phyloP scores from a whole-genome alignment of 2,888 invertebrate species.

The Morpho helenor region DNA sequence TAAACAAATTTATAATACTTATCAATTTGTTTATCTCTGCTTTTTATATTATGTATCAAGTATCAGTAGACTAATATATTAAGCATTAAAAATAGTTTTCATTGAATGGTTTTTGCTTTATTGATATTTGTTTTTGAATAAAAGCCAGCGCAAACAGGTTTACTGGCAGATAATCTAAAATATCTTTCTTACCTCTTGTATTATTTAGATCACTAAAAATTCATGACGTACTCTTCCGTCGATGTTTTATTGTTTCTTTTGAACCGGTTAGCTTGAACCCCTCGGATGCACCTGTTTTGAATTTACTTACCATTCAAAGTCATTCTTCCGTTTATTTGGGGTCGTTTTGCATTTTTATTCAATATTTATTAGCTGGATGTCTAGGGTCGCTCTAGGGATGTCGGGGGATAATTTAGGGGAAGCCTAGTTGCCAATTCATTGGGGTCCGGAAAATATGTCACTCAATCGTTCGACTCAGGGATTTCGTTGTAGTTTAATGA shows the following conservation, averaged over 20 bases:
- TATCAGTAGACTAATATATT: too few relatives aligned
- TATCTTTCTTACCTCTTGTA: conserved; percentile 2
- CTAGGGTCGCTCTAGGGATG: conserved; percentile 29
- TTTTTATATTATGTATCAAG: neutral
- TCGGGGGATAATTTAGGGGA: conserved; percentile 33
- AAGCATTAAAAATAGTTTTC: too few relatives aligned
- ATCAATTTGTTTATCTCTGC: neutral
- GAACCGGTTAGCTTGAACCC: conserved; percentile 48
- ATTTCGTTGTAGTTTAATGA: conserved; percentile 64
- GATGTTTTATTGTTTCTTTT: conserved; percentile 26
- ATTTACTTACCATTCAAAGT: conserved; percentile 58
- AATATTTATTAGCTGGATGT: conserved; percentile 50
- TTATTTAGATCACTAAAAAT: conserved; percentile 26
- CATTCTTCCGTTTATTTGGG: conserved; percentile 58
- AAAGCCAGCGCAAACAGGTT: too few relatives aligned
- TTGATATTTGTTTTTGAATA: too few relatives aligned
- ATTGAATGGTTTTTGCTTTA: neutral
- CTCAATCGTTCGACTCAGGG: conserved; percentile 35
- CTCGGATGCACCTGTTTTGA: conserved; percentile 60
- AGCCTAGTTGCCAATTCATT: conserved; percentile 38
- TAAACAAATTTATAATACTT: too few relatives aligned
- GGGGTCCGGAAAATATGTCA: conserved; percentile 51
- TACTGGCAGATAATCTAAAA: conserved; percentile 4
- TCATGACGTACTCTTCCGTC: conserved; percentile 26
- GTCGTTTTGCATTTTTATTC: conserved; percentile 62